Percentiles rank a stretch among this genome's conserved stretches.
Conservation (phyloP, 2,797 vertebrate species). For the Poecilia picta region DNA sequence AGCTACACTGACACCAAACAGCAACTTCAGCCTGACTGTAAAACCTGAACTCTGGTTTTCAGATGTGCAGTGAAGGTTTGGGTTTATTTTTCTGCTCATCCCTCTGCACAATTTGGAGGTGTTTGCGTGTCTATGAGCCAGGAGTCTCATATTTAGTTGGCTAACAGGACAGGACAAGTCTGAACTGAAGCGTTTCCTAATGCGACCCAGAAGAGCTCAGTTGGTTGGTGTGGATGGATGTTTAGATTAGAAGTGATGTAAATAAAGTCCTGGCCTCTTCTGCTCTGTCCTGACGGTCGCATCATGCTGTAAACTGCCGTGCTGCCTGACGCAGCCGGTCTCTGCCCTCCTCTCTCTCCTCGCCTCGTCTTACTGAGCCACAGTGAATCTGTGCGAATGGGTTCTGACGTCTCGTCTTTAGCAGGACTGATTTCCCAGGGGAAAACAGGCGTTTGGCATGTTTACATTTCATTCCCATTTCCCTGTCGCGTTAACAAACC, state of each 20-base stretch:
- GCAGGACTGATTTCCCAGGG: conserved; percentile 66
- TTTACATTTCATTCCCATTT: conserved; percentile 73
- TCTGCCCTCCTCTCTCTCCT: conserved; percentile 11
- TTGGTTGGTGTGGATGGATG: neutral
- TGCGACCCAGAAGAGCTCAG: neutral
- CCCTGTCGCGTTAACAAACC: conserved; percentile 44
- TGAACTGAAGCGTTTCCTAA: neutral
- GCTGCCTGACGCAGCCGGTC: no score
- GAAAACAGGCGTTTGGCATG: conserved; percentile 57
- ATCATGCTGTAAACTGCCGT: neutral
- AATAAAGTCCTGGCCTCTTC: neutral
- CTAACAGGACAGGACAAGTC: neutral
- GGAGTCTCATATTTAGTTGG: neutral
- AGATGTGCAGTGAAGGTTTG: no score
- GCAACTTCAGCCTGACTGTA: neutral
- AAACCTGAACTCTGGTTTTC: no score
- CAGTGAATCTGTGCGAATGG: conserved; percentile 56
- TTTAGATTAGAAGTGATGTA: neutral
- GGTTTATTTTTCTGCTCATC: neutral
- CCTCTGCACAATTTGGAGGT: neutral
- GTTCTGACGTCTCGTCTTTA: conserved; percentile 66
- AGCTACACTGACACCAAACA: neutral
- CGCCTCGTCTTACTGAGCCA: conserved; percentile 46
- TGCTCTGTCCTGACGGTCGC: neutral
- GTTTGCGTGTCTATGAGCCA: neutral